Conservation (phyloP, 1,140 invertebrate genomes). For the Drosophila eugracilis region DNA sequence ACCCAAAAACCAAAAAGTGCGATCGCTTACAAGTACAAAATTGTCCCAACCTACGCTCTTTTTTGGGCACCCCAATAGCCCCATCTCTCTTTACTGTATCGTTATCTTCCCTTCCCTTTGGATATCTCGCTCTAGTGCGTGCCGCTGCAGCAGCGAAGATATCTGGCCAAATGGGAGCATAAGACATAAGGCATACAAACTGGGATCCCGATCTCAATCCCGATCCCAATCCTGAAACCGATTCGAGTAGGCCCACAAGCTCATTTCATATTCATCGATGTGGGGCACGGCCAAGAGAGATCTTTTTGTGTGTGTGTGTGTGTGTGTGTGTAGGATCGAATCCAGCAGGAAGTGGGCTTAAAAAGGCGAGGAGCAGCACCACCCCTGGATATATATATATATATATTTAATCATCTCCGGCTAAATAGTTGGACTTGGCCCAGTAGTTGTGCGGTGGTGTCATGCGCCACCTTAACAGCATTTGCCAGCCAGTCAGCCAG, state of each 20-base stretch:
- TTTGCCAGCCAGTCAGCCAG: conserved; percentile 67
- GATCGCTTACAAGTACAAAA: conserved; percentile 81
- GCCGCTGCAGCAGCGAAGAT: conserved; percentile 55
- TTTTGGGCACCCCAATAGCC: conserved; percentile 24
- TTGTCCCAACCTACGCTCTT: conserved; percentile 79
- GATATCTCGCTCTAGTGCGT: conserved; percentile 42
- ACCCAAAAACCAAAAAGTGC: conserved; percentile 54
- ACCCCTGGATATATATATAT: conserved; percentile 35
- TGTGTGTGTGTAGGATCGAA: conserved; percentile 47
- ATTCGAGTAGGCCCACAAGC: conserved; percentile 61
- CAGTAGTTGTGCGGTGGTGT: conserved; percentile 67
- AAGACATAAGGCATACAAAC: conserved; percentile 71
- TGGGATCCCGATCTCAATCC: neutral
- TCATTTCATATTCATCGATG: conserved; percentile 82
- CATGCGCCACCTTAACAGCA: conserved; percentile 81
- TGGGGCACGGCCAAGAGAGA: conserved; percentile 54
- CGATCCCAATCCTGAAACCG: conserved; percentile 2
- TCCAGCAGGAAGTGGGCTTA: conserved; percentile 35
- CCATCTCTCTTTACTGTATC: conserved; percentile 16
- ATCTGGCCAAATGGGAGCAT: conserved; percentile 68
- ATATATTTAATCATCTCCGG: conserved; percentile 46
- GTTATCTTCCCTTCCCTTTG: neutral
- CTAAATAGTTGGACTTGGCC: conserved; percentile 67
- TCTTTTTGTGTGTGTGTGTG: no score
- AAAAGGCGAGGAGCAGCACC: neutral